These are phyloP conservation scores for Tetraneura akinire DNA, from an alignment of 1,140 invertebrate species.

Conservation along the genomic window DNA sequence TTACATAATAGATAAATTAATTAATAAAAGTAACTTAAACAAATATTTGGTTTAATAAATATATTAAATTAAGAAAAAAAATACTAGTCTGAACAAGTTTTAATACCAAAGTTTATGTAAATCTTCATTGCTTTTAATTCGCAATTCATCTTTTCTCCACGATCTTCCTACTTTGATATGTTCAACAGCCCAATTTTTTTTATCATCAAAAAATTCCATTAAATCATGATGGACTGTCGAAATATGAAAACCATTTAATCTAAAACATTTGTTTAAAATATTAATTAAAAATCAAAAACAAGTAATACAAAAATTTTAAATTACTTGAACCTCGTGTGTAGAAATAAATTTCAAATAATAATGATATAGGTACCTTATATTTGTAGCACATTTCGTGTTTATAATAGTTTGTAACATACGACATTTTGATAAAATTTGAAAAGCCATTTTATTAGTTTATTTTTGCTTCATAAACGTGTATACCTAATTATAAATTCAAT, in stretches of 20 bases:
- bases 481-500: too few relatives aligned
- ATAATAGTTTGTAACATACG: neutral
- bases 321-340: too few relatives aligned
- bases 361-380: neutral
- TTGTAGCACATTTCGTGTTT: neutral
- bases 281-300: neutral
- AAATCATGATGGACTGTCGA: conserved; percentile 57
- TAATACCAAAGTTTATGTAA: conserved; percentile 94
- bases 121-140: conserved; percentile 94
- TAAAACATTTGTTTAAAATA: neutral
- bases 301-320: too few relatives aligned
- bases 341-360: too few relatives aligned
- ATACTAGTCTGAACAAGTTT: too few relatives aligned
- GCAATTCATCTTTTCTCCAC: conserved; percentile 88
- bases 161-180: conserved; percentile 82
- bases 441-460: too few relatives aligned
- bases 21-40: too few relatives aligned
- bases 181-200: conserved; percentile 80
- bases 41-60: too few relatives aligned
- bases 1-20: too few relatives aligned
- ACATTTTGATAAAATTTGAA: conserved; percentile 9
- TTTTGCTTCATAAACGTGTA: too few relatives aligned
- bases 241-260: conserved; percentile 40
- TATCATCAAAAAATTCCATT: conserved; percentile 92
- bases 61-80: too few relatives aligned